A percentile compares a stretch with the other conserved stretches of the same genome.
These are phyloP conservation scores for Myioborus melanocephalus DNA, from an alignment of 2,797 vertebrate genomes.

Conservation along the genomic window DNA sequence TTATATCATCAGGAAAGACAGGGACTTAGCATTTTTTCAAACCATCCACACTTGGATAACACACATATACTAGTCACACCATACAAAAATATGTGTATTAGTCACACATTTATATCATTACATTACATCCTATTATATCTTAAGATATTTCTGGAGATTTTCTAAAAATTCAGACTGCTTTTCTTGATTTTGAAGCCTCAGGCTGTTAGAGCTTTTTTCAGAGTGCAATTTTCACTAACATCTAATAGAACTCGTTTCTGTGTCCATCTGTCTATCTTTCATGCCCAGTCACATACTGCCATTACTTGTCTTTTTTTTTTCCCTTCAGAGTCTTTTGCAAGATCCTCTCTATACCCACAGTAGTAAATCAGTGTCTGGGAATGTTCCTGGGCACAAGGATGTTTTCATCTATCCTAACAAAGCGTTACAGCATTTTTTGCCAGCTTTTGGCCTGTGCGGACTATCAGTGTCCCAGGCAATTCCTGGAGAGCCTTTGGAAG, in stretches of 20 bases:
- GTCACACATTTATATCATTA: background rate
- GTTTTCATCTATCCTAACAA: background rate
- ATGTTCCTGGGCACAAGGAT: background rate
- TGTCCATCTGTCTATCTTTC: background rate
- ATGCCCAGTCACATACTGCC: background rate
- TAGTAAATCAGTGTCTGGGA: background rate
- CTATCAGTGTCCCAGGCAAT: constrained; percentile 19
- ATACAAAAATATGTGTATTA: background rate
- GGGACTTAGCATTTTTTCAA: background rate
- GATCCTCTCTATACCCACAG: background rate
- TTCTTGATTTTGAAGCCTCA: background rate
- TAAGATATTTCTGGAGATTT: background rate
- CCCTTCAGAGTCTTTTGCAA: background rate
- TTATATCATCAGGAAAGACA: background rate
- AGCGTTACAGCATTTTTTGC: background rate
- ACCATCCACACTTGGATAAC: background rate
- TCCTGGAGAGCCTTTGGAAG: constrained; percentile 49
- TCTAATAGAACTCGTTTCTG: background rate
- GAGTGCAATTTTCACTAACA: background rate
- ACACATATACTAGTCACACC: background rate
- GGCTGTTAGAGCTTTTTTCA: background rate
- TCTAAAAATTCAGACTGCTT: background rate
- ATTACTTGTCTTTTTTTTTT: background rate
- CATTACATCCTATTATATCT: background rate
- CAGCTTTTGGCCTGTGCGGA: background rate